Base-by-base conservation (phyloP, 2,113 vertebrate genomes). In the Callipepla squamata region DNA sequence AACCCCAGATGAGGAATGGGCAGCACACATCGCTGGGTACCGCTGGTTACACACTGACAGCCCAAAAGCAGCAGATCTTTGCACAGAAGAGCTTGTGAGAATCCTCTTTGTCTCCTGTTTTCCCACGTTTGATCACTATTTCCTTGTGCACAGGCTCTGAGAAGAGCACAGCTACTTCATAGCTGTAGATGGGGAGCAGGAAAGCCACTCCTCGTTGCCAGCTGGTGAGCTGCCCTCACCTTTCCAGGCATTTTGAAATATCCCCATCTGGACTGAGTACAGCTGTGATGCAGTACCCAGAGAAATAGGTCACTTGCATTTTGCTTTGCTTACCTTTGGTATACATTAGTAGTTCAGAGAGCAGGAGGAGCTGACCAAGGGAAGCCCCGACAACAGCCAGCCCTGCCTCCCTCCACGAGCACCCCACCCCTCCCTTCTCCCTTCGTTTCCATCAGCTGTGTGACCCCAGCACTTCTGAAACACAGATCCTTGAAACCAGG, bases 41-140 rank as follows among this genome's bases (percentile, higher is more conserved):
- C 61, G 7, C 25, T 20, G 32, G 34, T 7, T 20, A 36, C 42
- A 44, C 4, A 1, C 36, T 7, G 22, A 5, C 69, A 89, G 81
- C 78, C 30, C 50, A 4, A 2, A 58, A 36, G 50, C 61, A 68
- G 0, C 4, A 4, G 13, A 22, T 1, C 34, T 12, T 58, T 26
- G 50, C 58, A 16, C 18, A 55, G 34, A 58, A 4, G 19, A n/a
- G 42, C 70, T 30, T 44, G 55, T 45, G 45, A 75, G 23, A 40
- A 62, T 3, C 6, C 11, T 40, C 57, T 7, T 18, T 53, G 25
- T 26, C 51, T 14, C 51, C 51, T 53, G 6, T 28, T 53, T 28
- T 26, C 14, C 26, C 28, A 53, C 15, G 26, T 53, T 53, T 28
- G 14, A 16, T 2, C 0, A 0, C 21, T 26, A 9, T 1, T 10